These are phyloP conservation scores for Nineta flava DNA, from an alignment of 2,888 invertebrate genomes.

Conservation along the genomic window DNA sequence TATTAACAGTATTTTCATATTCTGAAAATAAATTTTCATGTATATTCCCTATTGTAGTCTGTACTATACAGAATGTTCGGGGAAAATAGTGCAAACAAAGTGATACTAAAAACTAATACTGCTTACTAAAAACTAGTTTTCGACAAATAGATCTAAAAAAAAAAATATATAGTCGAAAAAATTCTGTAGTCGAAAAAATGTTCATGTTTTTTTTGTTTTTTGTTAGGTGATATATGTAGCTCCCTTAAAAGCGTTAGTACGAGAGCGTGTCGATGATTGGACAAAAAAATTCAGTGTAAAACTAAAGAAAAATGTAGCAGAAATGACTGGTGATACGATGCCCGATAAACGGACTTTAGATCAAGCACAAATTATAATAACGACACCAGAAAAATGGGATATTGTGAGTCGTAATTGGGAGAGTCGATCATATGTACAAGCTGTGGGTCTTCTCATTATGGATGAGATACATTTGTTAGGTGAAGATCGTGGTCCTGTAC, in stretches of 20 bases:
- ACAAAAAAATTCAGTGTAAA: slow-evolving; percentile 55
- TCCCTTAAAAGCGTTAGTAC: slow-evolving; percentile 91
- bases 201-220: slow-evolving; percentile 3
- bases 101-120: too few species aligned
- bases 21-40: too few species aligned
- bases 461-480: slow-evolving; percentile 97
- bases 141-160: too few species aligned
- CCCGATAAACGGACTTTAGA: slow-evolving; percentile 76
- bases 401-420: slow-evolving; percentile 98
- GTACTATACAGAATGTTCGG: too few species aligned
- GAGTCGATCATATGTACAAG: slow-evolving; percentile 82
- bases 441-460: slow-evolving; percentile 84
- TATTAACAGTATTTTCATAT: too few species aligned
- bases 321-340: slow-evolving; percentile 86
- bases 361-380: slow-evolving; percentile 83
- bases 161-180: too few species aligned
- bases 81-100: too few species aligned
- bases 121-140: too few species aligned
- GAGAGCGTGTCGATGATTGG: slow-evolving; percentile 96
- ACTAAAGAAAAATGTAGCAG: slow-evolving; percentile 73
- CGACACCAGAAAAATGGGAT: slow-evolving; percentile 99
- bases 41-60: too few species aligned
- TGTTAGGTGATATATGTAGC: slow-evolving; percentile 89
- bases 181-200: too few species aligned
- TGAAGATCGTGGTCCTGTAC: slow-evolving; percentile 72